Base-by-base conservation (phyloP, 2,113 vertebrate genomes). In the Neogale vison region DNA sequence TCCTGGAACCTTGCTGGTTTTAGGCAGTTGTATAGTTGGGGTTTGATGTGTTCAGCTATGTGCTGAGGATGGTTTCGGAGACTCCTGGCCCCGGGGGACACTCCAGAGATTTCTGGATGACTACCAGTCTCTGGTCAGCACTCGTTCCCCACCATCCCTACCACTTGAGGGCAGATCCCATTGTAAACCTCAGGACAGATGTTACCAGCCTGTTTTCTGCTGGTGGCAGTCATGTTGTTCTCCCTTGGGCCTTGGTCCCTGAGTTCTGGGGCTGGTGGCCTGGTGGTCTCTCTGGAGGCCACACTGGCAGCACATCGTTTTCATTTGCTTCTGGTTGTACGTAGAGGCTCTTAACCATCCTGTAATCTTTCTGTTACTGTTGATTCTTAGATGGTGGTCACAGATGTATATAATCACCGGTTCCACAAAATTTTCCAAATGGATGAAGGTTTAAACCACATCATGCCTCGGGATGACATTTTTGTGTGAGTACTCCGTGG, bases 381-480 rank as follows among this genome's bases (percentile, higher is more conserved):
- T 98, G 97, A 59, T 98, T 98, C 98, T 92, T 98, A 99, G 99
- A 99, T 99, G 99, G 99, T 99, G 98, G 99, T 99, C 98, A 99
- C 99, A 59, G 99, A 99, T 52, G 99, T 99, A 97, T 99, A 99
- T 98, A 99, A 99, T 99, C 99, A 99, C 96, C 99, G 99, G 72
- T 99, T 99, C 98, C 99, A 99, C 98, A 99, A 99, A 99, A 99
- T 99, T 93, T 99, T 99, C 98, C 99, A 99, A 98, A 99, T 99
- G 97, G 99, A 99, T 95, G 99, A 99, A 97, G 99, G 99, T 96
- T 99, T 99, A 98, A 99, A 99, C 98, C 99, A 99, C 97, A 99
- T 99, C 90, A 99, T 99, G 99, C 99, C 99, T 89, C 99, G 99
- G 98, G 99, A 99, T 81, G 99, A 99, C 99, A 99, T 99, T 97